Base-by-base conservation (phyloP, 2,797 vertebrate species). In the Urophycis tenuis region DNA sequence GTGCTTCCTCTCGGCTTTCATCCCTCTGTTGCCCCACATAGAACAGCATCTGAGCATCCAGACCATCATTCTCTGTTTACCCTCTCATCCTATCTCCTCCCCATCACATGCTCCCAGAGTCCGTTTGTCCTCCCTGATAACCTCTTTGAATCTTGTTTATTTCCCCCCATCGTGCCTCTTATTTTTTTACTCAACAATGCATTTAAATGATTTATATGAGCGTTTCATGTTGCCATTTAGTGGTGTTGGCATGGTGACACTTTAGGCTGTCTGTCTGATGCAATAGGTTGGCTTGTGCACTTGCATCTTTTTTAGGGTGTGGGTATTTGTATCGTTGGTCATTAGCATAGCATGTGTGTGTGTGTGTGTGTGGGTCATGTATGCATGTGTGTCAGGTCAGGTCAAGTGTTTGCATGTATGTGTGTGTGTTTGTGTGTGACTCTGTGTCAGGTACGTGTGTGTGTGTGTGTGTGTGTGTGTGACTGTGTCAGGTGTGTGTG, bases 271-370 rank as follows among this genome's bases (percentile, higher is more conserved):
- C 39, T 17, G 39, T 60, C 53, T 60, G 53, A 60, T 60, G n/a
- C 7, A 25, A 19, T 19, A n/a, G 45, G 79, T 85, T 80, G 83
- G 81, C 79, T 73, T 70, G 69, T 86, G 79, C 73, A 75, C 72
- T 64, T 86, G 79, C 73, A 75, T 73, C 70, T 72, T 49, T 71
- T n/a, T 17, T 45, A 78, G 49, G 1, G 39, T 75, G 3, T 29
- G 25, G 75, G 30, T 79, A 34, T 83, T 78, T 75, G 75, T 70
- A 19, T 75, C 9, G 45, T 60, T 32, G 25, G 32, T 75, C 70
- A 32, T 3, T 1, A 6, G 10, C 1, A 1, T 41, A 32, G 41
- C 35, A 29, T 74, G 22, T 69, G 22, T 29, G 64, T 14, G 64
- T 29, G 35, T 73, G 22, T 53, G 25, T 53, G 45, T n/a, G n/a